Evolutionary conservation across 2,113 vertebrate species (phyloP), one percentile per base, ranked within the genome.

Genomic region (Talpa occidentalis): DNA sequence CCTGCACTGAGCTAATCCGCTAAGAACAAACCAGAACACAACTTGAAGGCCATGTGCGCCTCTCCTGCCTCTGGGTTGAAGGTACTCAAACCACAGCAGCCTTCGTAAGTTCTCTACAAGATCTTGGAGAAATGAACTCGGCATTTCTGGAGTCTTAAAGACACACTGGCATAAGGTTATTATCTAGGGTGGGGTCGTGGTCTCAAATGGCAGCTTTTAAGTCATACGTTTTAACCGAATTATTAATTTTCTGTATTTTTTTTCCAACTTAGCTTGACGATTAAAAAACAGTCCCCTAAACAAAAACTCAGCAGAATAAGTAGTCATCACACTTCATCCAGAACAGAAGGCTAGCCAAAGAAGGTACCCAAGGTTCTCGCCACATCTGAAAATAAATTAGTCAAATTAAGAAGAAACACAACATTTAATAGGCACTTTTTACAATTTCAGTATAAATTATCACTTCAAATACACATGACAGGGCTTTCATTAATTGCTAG

Each of bases 401-500:
- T 11, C 85, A 67, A 74, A 64, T 83, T 95, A 24, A 37, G 72
- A 93, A 90, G 78, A 80, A 17, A n/a, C 4, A 67, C 47, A 85
- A 87, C 40, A 54, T 98, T 97, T 69, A 62, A 96, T 85, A 77
- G 10, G 37, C n/a, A 26, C 94, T 85, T 87, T 92, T 74, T 87
- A 84, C 12, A 97, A 56, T 14, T 91, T 90, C 40, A 91, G 82
- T 94, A 96, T 69, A 95, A 94, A 95, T 56, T 49, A 66, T 32
- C 73, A 62, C 60, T 72, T 94, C 78, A 14, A 93, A 93, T 84
- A 84, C 14, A 62, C 64, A 54, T 69, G 37, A 86, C n/a, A 67
- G 30, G 54, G 32, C 79, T 95, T 97, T 93, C 54, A 93, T 90
- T 97, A 95, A 72, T 92, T 96, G 83, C 64, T 88, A 93, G 35